Evolutionary conservation across 2,797 vertebrate genomes (phyloP).

Genomic region (Scomberomorus guttatus): DNA sequence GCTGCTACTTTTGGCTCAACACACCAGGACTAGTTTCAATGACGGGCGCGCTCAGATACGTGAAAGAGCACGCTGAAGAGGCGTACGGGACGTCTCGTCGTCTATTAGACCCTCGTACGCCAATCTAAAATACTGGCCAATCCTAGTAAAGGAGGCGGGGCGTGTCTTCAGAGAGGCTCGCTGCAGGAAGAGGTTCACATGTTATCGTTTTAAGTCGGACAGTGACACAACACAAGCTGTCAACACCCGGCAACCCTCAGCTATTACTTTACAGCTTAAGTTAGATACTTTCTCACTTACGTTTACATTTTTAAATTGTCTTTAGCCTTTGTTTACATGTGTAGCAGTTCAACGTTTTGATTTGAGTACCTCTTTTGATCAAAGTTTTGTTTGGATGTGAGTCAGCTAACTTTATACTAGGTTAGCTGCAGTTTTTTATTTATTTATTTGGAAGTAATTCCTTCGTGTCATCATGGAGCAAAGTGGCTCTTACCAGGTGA

Average conservation of each 20-base stretch:
- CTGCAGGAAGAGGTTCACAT: slow-evolving; percentile 6
- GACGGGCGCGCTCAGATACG: slow-evolving; percentile 30
- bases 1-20: background rate
- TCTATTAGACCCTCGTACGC: slow-evolving; percentile 34
- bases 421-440: background rate
- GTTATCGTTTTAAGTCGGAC: slow-evolving; percentile 45
- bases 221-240: slow-evolving; percentile 61
- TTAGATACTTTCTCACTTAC: background rate
- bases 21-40: slow-evolving; percentile 52
- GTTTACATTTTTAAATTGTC: background rate
- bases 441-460: background rate
- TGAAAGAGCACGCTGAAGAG: slow-evolving; percentile 30
- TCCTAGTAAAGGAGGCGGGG: slow-evolving; percentile 29
- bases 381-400: slow-evolving; percentile 36
- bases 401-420: slow-evolving; percentile 6
- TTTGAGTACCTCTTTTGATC: background rate
- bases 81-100: rapidly evolving
- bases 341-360: background rate
- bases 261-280: background rate
- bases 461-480: slow-evolving; percentile 70
- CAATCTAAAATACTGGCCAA: slow-evolving; percentile 44
- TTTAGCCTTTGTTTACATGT: background rate
- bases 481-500: slow-evolving; percentile 80
- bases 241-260: background rate
- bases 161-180: rapidly evolving